Percentiles rank a stretch among this genome's conserved stretches.
These are phyloP conservation scores for Leuciscus idus DNA, from an alignment of 2,113 vertebrate genomes.

Conservation along the genomic window DNA sequence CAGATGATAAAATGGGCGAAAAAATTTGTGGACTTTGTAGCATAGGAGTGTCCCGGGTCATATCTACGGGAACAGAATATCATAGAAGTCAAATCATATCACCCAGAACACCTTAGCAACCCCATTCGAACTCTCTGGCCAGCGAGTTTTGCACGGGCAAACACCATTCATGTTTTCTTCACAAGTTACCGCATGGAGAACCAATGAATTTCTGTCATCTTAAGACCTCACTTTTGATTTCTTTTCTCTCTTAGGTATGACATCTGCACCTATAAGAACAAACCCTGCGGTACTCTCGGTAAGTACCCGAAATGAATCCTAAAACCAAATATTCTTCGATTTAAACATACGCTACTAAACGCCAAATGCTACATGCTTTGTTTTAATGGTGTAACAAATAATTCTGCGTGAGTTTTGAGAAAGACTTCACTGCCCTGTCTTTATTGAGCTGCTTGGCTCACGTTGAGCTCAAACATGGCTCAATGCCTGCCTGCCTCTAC, in stretches of 20 bases:
- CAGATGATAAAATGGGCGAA: not conserved
- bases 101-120: not conserved
- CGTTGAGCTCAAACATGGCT: conserved; percentile 40
- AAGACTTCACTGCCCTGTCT: not conserved
- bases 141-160: not conserved
- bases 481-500: conserved; percentile 9
- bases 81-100: too few species aligned
- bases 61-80: too few species aligned
- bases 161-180: not conserved
- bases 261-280: conserved; percentile 99
- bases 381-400: not conserved
- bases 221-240: conserved; percentile 27
- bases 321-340: not conserved
- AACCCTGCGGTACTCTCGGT: conserved; percentile 98
- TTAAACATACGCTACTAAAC: not conserved
- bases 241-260: conserved; percentile 84
- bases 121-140: not conserved
- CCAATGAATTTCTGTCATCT: not conserved
- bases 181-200: not conserved
- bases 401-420: not conserved
- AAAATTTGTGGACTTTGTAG: not conserved
- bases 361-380: not conserved
- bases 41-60: not conserved
- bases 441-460: conserved; percentile 12
- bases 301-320: conserved; percentile 70